Evolutionary conservation across 1,140 invertebrate species (phyloP).

Genomic region (Drosophila nigromelanica): DNA sequence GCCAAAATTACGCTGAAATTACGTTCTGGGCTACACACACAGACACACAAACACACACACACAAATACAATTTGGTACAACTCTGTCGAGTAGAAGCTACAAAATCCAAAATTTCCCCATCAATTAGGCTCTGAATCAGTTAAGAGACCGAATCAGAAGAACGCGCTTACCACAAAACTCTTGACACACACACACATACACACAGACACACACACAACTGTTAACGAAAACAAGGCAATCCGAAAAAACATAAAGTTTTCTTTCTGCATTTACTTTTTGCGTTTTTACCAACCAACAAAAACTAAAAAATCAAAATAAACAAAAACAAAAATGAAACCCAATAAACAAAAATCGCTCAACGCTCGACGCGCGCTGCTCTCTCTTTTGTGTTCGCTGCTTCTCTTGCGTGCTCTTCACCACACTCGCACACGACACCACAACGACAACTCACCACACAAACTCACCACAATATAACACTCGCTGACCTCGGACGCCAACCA

Average conservation of each 20-base stretch:
- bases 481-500: conserved; percentile 50
- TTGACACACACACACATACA: conserved; percentile 22
- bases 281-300: conserved; percentile 52
- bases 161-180: conserved; percentile 21
- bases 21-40: conserved; percentile 43
- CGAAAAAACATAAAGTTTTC: conserved; percentile 74
- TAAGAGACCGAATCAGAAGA: conserved; percentile 31
- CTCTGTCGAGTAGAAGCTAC: conserved; percentile 45
- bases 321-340: conserved; percentile 34
- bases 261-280: conserved; percentile 82
- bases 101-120: conserved; percentile 57
- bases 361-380: conserved; percentile 52
- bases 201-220: conserved; percentile 28
- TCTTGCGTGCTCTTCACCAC: conserved; percentile 68
- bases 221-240: conserved; percentile 51
- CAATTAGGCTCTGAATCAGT: conserved; percentile 50
- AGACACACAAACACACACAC: too few relatives aligned
- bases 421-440: conserved; percentile 41
- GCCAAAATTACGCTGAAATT: conserved; percentile 69
- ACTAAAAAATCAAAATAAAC: conserved; percentile 13
- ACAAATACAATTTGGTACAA: conserved; percentile 31
- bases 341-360: conserved; percentile 48
- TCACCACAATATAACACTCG: conserved; percentile 21
- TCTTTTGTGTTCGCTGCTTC: conserved; percentile 70
- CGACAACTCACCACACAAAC: conserved; percentile 33